Evolutionary conservation across 2,797 vertebrate species (phyloP).

Genomic region (Catharus ustulatus): DNA sequence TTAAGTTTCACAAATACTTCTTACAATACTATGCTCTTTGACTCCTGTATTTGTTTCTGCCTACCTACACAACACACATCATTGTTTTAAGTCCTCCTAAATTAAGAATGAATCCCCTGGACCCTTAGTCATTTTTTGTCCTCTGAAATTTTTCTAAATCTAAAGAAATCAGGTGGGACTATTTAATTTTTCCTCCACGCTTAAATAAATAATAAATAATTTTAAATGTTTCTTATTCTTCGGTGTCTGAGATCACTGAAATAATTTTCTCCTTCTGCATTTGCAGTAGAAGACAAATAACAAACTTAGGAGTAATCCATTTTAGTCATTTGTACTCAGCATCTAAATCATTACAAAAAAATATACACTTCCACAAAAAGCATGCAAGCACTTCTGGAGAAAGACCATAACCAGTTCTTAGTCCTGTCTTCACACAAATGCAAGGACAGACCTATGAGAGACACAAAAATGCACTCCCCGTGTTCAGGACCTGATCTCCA

Average conservation of each 20-base stretch:
- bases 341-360: neutral
- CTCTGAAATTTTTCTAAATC: neutral
- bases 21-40: neutral
- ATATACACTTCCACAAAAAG: neutral
- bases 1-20: neutral
- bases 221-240: neutral
- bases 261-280: neutral
- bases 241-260: neutral
- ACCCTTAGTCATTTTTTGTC: neutral
- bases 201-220: neutral
- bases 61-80: neutral
- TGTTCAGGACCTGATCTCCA: neutral
- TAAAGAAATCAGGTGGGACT: neutral
- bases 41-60: neutral
- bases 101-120: neutral
- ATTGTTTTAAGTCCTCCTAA: neutral
- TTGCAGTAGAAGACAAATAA: neutral
- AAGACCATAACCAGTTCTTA: neutral
- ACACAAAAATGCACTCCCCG: neutral
- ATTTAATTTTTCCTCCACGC: neutral
- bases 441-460: neutral
- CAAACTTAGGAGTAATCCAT: neutral
- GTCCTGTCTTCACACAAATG: neutral
- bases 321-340: neutral
- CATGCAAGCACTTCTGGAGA: neutral